phyloP scores from a whole-genome alignment of 2,888 invertebrate species.

The Chloromyia formosa region DNA sequence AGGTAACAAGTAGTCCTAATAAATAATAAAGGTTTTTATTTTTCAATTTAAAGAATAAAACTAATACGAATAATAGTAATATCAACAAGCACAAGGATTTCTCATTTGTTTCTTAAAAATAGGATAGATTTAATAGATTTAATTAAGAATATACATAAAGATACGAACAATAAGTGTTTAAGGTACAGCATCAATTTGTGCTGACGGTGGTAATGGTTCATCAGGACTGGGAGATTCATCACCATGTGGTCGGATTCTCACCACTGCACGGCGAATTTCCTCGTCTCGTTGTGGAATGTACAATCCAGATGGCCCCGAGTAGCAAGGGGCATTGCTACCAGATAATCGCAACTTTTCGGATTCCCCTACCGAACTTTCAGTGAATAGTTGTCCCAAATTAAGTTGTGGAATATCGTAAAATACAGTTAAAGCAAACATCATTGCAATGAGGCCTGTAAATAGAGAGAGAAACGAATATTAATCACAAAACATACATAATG shows the following conservation, averaged over 20 bases:
- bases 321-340: constrained; percentile 61
- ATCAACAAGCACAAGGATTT: no score
- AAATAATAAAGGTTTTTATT: no score
- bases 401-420: constrained; percentile 91
- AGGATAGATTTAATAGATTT: no score
- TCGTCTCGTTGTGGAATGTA: constrained; percentile 65
- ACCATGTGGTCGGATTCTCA: constrained; percentile 71
- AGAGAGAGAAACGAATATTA: no score
- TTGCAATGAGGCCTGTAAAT: constrained; percentile 76
- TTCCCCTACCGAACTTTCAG: constrained; percentile 69
- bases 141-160: constrained; percentile 5
- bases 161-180: constrained; percentile 56
- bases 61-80: no score
- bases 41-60: no score
- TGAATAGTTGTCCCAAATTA: constrained; percentile 82
- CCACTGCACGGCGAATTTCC: constrained; percentile 70
- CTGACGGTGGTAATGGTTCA: constrained; percentile 70
- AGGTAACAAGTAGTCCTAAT: no score
- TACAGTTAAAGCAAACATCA: constrained; percentile 85
- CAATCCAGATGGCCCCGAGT: constrained; percentile 63
- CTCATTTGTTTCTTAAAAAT: no score
- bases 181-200: constrained; percentile 59
- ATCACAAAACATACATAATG: no score
- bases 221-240: constrained; percentile 78
- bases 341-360: constrained; percentile 76